phyloP scores from a whole-genome alignment of 2,113 vertebrate genomes.

The Thomomys bottae region DNA sequence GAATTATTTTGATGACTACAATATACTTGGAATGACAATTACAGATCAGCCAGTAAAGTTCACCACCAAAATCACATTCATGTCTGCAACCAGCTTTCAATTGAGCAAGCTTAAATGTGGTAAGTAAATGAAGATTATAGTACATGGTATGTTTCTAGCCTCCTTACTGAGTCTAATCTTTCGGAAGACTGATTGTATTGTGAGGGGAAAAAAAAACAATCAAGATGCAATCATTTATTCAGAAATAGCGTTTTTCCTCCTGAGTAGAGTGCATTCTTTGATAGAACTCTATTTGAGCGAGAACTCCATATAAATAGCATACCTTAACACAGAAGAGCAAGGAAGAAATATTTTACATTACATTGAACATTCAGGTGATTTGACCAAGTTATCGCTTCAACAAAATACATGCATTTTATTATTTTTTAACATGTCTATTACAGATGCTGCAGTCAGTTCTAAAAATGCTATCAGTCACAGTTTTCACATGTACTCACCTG shows the following conservation, averaged over 20 bases:
- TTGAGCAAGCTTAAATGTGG: slow-evolving; percentile 42
- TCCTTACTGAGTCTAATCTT: slow-evolving; percentile 48
- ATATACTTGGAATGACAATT: slow-evolving; percentile 56
- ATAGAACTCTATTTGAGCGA: slow-evolving; percentile 66
- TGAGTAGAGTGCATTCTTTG: slow-evolving; percentile 63
- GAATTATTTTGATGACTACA: neutral
- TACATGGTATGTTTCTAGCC: neutral
- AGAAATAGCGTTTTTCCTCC: slow-evolving; percentile 66
- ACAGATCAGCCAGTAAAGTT: slow-evolving; percentile 13
- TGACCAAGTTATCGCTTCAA: slow-evolving; percentile 60
- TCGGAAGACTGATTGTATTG: slow-evolving; percentile 58
- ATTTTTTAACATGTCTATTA: slow-evolving; percentile 61
- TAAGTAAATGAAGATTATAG: slow-evolving; percentile 64
- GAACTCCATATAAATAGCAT: slow-evolving; percentile 81
- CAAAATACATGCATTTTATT: no score
- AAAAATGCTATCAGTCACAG: neutral
- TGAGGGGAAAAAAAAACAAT: slow-evolving; percentile 62
- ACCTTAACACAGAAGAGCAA: no score
- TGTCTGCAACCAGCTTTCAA: slow-evolving; percentile 43
- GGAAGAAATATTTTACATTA: no score
- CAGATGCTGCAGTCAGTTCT: slow-evolving; percentile 56
- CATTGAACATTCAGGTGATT: no score
- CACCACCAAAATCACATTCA: slow-evolving; percentile 53
- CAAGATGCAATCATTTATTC: slow-evolving; percentile 70
- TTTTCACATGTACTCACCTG: slow-evolving; percentile 43